Evolutionary conservation across 2,113 vertebrate genomes (phyloP), one percentile per base, ranked within the genome.

Genomic region (Dipodomys ordii): DNA sequence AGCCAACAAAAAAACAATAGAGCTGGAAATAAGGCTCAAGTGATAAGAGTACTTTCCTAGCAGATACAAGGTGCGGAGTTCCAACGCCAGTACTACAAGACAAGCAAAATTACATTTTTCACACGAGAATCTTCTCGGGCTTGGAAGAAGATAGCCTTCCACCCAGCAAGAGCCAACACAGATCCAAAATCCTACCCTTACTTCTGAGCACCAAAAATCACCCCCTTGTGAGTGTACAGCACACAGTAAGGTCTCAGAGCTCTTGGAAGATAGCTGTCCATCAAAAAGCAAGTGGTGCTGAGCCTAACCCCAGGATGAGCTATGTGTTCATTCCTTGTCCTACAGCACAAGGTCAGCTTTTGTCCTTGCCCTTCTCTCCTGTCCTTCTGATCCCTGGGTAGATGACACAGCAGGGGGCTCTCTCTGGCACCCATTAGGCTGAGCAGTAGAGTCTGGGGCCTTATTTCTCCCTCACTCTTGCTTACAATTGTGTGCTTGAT

Each of bases 291-390:
- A 60, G 18, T n/a, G n/a, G 69, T 79, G 49, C 46, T 4, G 69
- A 79, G 8, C 16, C 64, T 44, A 30, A 25, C 23, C 73, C 35
- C 15, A 62, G 11, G 68, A 23, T 11, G 32, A 27, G 4, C 30
- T 91, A 35, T 53, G 32, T 12, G 57, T 65, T 44, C 27, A 46
- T 25, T 49, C 23, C 30, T 32, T 13, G 7, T 49, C 46, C 39
- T 46, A 7, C 0, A 16, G 64, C 20, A 27, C 25, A 7, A 12
- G 28, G 30, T 22, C 15, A 62, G 16, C 11, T n/a, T 11, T 28
- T 4, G 6, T 57, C 5, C 20, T 3, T 6, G 2, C 2, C 8
- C 28, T 28, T 22, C 39, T 0, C 6, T 3, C 46, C 10, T 18
- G 44, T 11, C 19, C 20, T 5, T 39, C 76, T 65, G 65, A 79